phyloP scores from a whole-genome alignment of 2,113 vertebrate species.

The Rhadina sibilatrix region DNA sequence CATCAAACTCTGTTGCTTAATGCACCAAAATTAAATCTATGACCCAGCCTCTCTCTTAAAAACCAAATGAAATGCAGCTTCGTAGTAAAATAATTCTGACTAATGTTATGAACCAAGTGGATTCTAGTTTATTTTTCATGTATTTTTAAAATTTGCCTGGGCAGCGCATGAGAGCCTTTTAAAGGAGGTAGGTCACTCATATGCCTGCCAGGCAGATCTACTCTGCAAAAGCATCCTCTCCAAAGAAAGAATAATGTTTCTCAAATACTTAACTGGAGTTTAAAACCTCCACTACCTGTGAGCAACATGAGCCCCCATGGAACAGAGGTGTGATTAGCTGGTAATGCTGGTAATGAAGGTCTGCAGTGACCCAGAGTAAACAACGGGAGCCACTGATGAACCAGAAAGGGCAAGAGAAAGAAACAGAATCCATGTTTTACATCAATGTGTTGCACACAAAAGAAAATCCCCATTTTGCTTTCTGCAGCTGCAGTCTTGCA shows the following conservation, averaged over 20 bases:
- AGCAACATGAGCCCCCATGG: not conserved
- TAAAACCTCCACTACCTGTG: not conserved
- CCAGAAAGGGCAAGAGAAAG: not conserved
- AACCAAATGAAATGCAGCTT: not conserved
- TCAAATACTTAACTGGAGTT: not conserved
- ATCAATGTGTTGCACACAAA: not conserved
- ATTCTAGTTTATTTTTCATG: not conserved
- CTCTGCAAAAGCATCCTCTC: not conserved
- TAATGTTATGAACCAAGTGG: not conserved
- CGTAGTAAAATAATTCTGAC: not conserved
- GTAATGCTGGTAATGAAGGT: not conserved
- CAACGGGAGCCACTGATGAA: accelerated
- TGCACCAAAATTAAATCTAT: not conserved
- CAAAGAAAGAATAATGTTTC: not conserved
- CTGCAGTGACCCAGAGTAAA: not conserved
- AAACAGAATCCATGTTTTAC: not conserved
- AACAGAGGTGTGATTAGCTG: not conserved
- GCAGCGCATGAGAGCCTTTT: not conserved
- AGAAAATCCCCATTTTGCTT: not conserved
- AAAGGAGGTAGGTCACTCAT: not conserved
- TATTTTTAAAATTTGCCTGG: not conserved
- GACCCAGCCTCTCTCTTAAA: not conserved
- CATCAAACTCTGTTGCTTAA: not conserved
- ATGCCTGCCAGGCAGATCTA: not conserved
- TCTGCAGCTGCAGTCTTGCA: not conserved